phyloP scores from a whole-genome alignment of 2,797 vertebrate species.

The Tenualosa ilisha region DNA sequence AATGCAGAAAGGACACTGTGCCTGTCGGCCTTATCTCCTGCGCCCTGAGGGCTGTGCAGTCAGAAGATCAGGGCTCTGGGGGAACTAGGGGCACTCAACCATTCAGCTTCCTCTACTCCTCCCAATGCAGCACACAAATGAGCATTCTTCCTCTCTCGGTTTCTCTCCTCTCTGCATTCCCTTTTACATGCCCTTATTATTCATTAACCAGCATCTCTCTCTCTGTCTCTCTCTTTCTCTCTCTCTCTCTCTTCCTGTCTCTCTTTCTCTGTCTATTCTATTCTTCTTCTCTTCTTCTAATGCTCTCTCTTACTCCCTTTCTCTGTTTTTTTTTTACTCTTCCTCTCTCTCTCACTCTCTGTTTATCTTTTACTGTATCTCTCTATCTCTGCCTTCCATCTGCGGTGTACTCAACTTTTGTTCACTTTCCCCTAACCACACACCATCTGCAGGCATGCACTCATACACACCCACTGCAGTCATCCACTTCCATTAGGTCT shows the following conservation, averaged over 20 bases:
- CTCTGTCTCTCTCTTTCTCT: not conserved
- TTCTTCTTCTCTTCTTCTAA: not conserved
- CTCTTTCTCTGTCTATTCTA: not conserved
- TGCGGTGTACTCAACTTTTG: not conserved
- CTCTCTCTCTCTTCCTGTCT: not conserved
- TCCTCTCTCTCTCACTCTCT: not conserved
- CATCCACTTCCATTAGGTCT: not conserved
- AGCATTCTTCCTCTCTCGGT: not conserved
- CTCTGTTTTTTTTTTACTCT: not conserved
- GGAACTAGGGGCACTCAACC: slow-evolving; percentile 1
- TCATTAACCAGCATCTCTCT: not conserved
- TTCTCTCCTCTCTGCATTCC: not conserved
- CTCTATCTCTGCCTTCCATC: not conserved
- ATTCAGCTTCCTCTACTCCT: not conserved
- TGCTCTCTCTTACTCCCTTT: not conserved
- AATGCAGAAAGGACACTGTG: slow-evolving; percentile 16
- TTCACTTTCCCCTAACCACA: not conserved
- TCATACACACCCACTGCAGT: no score
- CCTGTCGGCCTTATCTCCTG: not conserved
- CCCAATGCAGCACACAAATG: not conserved
- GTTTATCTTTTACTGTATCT: not conserved
- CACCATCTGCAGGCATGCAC: not conserved
- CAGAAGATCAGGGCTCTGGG: not conserved
- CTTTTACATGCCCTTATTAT: not conserved
- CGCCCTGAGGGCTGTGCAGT: not conserved